Percentiles rank a stretch among this genome's conserved stretches.
phyloP scores from a whole-genome alignment of 2,888 invertebrate genomes.

The Standfussiana lucernea region DNA sequence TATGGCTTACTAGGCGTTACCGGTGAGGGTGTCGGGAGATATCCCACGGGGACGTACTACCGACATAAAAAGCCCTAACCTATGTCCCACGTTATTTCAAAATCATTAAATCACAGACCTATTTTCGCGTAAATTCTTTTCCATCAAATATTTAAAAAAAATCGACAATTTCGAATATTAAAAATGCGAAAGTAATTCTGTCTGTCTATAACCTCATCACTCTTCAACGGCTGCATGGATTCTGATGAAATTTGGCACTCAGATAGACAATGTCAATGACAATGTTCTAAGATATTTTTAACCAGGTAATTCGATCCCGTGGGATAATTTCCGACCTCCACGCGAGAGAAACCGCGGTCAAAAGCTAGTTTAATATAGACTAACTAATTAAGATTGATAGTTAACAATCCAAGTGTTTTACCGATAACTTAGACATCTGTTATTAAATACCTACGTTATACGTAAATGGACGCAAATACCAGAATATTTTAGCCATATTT shows the following conservation, averaged over 20 bases:
- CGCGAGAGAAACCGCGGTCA: neutral
- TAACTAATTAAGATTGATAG: constrained; percentile 6
- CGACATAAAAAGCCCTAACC: neutral
- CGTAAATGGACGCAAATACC: constrained; percentile 38
- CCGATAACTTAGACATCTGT: constrained; percentile 9
- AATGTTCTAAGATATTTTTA: neutral
- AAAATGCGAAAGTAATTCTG: neutral
- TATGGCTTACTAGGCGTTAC: neutral
- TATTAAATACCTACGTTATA: constrained; percentile 14
- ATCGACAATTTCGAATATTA: too few species aligned
- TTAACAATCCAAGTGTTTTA: constrained; percentile 9
- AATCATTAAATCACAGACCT: neutral
- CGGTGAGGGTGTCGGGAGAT: neutral
- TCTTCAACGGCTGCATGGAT: neutral
- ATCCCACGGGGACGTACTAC: neutral
- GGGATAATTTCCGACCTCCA: neutral
- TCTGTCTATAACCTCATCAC: neutral
- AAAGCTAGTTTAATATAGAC: neutral
- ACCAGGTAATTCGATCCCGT: too few species aligned
- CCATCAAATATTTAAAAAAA: too few species aligned
- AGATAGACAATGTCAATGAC: neutral
- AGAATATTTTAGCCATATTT: constrained; percentile 52
- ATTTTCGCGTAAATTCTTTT: too few species aligned
- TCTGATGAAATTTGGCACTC: neutral
- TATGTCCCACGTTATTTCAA: neutral